Base-by-base conservation (phyloP, 2,888 invertebrate species). In the Pandemis corylana region DNA sequence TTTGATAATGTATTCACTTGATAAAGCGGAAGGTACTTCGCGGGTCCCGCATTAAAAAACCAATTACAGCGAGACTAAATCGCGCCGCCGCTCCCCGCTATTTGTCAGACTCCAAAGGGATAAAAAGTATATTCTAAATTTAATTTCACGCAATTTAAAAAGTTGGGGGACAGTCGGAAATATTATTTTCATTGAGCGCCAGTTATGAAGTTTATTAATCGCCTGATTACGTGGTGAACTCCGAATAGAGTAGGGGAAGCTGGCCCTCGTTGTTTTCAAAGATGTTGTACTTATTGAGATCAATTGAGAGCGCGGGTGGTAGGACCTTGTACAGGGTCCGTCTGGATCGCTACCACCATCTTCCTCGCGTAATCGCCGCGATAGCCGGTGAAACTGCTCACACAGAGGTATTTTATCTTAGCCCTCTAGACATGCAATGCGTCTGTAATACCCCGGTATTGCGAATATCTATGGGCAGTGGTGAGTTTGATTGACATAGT, bases 1-100 rank as follows among this genome's bases (percentile, higher is more conserved):
- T 93, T 94, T 94, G 94, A 93, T 94, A 94, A 94, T 94, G 91
- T 93, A 94, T 94, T 94, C 94, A 93, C 93, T 94, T 92, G 91
- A 94, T 94, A 94, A 91, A 92, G 91, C 90, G 92, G 90, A 63
- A 71, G 90, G 92, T 93, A 94, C 93, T 92, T 90, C 88, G 90
- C 92, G 89, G 89, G 88, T 88, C 84, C 88, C 88, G 93, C 90
- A 94, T 94, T 94, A 94, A 94, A 94, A 94, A 94, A 93, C 93
- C 94, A 94, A 94, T 94, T 94, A 94, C 92, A 92, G 89, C 89
- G 92, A 91, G 87, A 90, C 94, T 91, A 94, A 94, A 94, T 91
- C 92, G 89, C 87, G 84, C 83, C 89, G 86, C 86, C 88, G 89
- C 89, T 90, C 90, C 83, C 88, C 87, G 88, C 92, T 92, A 93